Conservation (phyloP, 2,113 vertebrate genomes). For the Hemiscyllium ocellatum region DNA sequence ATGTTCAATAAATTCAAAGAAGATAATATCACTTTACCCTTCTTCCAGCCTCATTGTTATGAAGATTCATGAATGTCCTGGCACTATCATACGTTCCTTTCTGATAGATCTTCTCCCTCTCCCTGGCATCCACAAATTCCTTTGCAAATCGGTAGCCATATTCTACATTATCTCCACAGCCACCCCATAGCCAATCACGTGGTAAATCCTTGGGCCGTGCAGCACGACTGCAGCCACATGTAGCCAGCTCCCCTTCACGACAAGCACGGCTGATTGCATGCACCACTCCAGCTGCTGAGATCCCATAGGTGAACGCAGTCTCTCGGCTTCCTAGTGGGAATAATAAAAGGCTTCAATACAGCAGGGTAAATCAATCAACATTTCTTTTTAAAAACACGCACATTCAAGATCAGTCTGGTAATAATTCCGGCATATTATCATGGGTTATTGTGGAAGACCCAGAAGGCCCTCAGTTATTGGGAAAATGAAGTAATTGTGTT, state of each 20-base stretch:
- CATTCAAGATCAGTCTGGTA: background rate
- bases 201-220: conserved; percentile 88
- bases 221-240: conserved; percentile 87
- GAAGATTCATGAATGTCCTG: conserved; percentile 85
- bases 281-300: conserved; percentile 90
- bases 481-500: background rate
- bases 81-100: conserved; percentile 81
- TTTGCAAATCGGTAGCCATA: conserved; percentile 95
- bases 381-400: background rate
- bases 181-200: conserved; percentile 96
- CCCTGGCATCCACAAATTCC: conserved; percentile 92
- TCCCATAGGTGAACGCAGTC: conserved; percentile 90
- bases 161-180: conserved; percentile 93
- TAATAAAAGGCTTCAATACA: conserved; percentile 2
- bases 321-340: conserved; percentile 79
- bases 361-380: background rate
- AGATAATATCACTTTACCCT: conserved; percentile 63
- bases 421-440: background rate
- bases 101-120: conserved; percentile 83
- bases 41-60: conserved; percentile 93
- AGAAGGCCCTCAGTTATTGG: background rate
- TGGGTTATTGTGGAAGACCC: background rate
- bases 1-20: background rate
- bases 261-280: conserved; percentile 94
- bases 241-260: conserved; percentile 90